These are phyloP conservation scores for Montifringilla adamsi DNA, from an alignment of 2,113 vertebrate species.

Conservation along the genomic window DNA sequence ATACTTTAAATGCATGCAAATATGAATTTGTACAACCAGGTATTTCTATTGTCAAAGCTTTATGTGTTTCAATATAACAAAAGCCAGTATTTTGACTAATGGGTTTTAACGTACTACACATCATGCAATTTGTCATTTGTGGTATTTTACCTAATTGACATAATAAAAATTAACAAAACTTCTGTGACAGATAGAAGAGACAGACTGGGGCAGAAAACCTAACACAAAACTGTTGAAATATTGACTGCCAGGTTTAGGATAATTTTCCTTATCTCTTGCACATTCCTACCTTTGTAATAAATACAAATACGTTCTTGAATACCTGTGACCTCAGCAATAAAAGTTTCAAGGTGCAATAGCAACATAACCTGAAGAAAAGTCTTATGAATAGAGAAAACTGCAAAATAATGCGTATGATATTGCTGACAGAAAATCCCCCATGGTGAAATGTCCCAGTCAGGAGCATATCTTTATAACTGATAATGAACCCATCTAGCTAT, in stretches of 20 bases:
- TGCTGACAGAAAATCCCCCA: not conserved
- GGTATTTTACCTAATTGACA: not conserved
- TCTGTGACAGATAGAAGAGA: not conserved
- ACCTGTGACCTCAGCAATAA: not conserved
- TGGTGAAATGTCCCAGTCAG: not conserved
- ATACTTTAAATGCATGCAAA: not conserved
- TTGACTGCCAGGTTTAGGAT: not conserved
- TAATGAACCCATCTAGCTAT: not conserved
- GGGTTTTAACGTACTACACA: not conserved
- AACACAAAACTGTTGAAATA: not conserved
- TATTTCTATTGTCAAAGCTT: not conserved
- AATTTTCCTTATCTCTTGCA: not conserved
- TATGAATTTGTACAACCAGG: not conserved
- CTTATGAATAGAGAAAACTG: not conserved
- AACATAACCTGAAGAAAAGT: not conserved
- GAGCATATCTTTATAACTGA: not conserved
- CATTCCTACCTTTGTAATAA: not conserved
- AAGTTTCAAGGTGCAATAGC: not conserved
- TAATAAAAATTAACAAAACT: not conserved
- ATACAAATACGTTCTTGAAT: not conserved
- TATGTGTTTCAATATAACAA: not conserved
- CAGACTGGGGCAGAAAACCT: not conserved
- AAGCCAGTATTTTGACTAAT: not conserved
- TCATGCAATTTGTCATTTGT: not conserved
- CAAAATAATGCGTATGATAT: accelerated